phyloP scores from a whole-genome alignment of 2,113 vertebrate species.

The Onychostoma macrolepis region DNA sequence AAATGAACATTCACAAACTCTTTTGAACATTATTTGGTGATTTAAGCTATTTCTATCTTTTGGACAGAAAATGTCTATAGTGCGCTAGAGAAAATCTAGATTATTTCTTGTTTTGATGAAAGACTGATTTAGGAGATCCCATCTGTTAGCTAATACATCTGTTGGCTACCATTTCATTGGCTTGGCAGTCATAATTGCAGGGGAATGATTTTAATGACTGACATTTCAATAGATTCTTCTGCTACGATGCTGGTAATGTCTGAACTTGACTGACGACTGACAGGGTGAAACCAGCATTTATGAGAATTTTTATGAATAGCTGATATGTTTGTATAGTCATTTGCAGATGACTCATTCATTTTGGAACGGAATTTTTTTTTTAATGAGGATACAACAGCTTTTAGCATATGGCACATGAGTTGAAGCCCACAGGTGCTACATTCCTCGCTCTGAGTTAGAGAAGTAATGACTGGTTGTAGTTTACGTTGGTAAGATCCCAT shows the following conservation, averaged over 20 bases:
- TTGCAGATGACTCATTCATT: background rate
- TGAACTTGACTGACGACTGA: background rate
- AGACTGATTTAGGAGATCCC: background rate
- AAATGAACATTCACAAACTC: background rate
- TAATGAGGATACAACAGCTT: background rate
- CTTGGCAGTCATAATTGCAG: background rate
- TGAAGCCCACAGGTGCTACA: background rate
- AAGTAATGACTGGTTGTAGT: background rate
- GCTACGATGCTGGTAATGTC: background rate
- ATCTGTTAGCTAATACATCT: background rate
- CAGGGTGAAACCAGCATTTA: background rate
- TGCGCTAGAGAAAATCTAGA: background rate
- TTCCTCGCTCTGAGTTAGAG: background rate
- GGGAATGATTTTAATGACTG: background rate
- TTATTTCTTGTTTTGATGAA: background rate
- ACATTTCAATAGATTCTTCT: background rate
- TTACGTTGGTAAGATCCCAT: background rate
- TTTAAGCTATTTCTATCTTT: background rate
- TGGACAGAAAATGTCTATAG: background rate
- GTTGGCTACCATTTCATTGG: background rate
- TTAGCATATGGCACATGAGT: background rate
- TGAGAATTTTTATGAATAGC: constrained; percentile 12
- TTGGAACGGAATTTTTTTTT: background rate
- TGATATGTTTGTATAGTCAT: background rate
- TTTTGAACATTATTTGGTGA: background rate